phyloP scores from a whole-genome alignment of 2,888 invertebrate genomes.

The Drosophila monieri region DNA sequence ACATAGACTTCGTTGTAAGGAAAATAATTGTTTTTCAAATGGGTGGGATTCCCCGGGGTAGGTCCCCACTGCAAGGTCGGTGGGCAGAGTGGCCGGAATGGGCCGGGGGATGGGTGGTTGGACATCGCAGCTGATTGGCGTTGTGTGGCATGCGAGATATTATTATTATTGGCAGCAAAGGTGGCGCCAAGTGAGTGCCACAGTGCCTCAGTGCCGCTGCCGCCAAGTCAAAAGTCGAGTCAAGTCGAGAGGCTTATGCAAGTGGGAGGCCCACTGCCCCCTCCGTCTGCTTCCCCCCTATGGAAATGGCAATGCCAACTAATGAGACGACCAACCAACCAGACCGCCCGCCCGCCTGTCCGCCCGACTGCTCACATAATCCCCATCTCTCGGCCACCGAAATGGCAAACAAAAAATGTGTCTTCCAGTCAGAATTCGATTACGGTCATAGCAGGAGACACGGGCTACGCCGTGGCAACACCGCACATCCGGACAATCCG shows the following conservation, averaged over 20 bases:
- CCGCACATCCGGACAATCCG: neutral
- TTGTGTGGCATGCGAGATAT: conserved; percentile 57
- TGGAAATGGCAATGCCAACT: conserved; percentile 73
- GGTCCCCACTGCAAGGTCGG: conserved; percentile 26
- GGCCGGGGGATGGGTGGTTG: conserved; percentile 1
- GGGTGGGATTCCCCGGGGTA: conserved; percentile 26
- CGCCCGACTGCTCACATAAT: conserved; percentile 52
- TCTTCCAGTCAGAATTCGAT: conserved; percentile 69
- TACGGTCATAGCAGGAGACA: conserved; percentile 54
- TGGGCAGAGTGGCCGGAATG: neutral
- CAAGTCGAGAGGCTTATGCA: conserved; percentile 67
- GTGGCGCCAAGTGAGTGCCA: conserved; percentile 55
- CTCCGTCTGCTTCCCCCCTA: conserved; percentile 3
- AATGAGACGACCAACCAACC: conserved; percentile 57
- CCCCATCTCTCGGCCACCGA: conserved; percentile 71
- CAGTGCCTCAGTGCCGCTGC: neutral
- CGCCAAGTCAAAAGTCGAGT: conserved; percentile 61
- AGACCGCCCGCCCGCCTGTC: conserved; percentile 14
- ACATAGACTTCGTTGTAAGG: neutral
- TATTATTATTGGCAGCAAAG: conserved; percentile 75
- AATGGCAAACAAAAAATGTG: conserved; percentile 48
- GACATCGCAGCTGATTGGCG: conserved; percentile 56
- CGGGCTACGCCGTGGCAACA: neutral
- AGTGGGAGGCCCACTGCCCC: conserved; percentile 22
- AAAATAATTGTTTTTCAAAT: conserved; percentile 1